These are phyloP conservation scores for Drosophila pseudoobscura DNA, from an alignment of 1,140 invertebrate species.

Conservation along the genomic window DNA sequence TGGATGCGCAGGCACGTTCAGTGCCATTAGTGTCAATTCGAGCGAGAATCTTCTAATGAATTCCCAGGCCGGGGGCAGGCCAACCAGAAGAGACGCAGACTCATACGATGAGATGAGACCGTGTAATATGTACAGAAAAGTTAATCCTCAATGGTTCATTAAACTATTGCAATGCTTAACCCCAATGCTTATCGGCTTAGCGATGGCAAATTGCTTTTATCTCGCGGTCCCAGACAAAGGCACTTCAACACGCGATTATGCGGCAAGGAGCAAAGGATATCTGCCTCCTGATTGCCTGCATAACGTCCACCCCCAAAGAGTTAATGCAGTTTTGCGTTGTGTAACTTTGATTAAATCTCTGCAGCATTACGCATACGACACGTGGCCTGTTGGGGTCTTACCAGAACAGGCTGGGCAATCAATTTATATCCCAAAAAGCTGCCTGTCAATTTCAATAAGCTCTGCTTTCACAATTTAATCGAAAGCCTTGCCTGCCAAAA, in stretches of 20 bases:
- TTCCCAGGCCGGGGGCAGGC: conserved; percentile 4
- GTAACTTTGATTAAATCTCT: conserved; percentile 51
- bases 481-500: conserved; percentile 17
- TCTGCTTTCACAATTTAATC: conserved; percentile 37
- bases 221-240: conserved; percentile 40
- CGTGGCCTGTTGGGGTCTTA: conserved; percentile 3
- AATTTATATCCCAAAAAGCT: conserved; percentile 43
- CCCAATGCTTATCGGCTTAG: conserved; percentile 30
- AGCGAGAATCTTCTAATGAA: conserved; percentile 42
- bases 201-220: conserved; percentile 38
- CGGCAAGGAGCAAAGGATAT: conserved; percentile 9
- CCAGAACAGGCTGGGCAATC: conserved; percentile 42
- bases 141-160: conserved; percentile 46
- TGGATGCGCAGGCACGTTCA: conserved; percentile 56
- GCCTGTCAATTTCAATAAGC: conserved; percentile 67
- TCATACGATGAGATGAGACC: neutral
- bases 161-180: conserved; percentile 48
- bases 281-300: conserved; percentile 26
- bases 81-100: conserved; percentile 18
- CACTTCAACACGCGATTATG: conserved; percentile 39
- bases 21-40: conserved; percentile 56
- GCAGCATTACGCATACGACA: conserved; percentile 18
- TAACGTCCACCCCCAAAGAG: conserved; percentile 27
- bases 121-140: conserved; percentile 6
- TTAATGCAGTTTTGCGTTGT: conserved; percentile 13